These are phyloP conservation scores for Colletes collaris DNA, from an alignment of 2,888 invertebrate species.

Conservation along the genomic window DNA sequence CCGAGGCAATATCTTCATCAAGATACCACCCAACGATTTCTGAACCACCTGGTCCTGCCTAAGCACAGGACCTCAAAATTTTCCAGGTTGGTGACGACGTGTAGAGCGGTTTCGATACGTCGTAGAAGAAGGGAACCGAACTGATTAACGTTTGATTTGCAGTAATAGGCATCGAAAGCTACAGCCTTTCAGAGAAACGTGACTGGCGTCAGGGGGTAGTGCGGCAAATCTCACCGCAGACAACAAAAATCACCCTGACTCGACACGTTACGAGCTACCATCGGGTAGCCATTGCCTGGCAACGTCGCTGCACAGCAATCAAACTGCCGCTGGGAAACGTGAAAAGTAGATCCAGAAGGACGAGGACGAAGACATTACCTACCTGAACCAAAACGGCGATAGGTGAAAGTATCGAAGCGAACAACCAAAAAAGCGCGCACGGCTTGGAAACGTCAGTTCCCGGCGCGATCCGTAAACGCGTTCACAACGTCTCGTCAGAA, in stretches of 20 bases:
- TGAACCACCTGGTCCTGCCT: slow-evolving; percentile 81
- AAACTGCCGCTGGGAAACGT: slow-evolving; percentile 78
- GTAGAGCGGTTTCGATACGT: neutral
- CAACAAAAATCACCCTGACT: slow-evolving; percentile 80
- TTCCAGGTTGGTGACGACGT: slow-evolving; percentile 85
- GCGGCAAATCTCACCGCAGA: slow-evolving; percentile 80
- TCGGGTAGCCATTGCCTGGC: slow-evolving; percentile 75
- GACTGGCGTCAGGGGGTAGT: slow-evolving; percentile 86
- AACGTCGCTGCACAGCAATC: slow-evolving; percentile 74
- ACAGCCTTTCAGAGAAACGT: slow-evolving; percentile 98
- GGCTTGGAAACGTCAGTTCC: slow-evolving; percentile 24
- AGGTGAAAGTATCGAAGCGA: slow-evolving; percentile 12
- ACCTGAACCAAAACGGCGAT: slow-evolving; percentile 70
- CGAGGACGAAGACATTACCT: slow-evolving; percentile 79
- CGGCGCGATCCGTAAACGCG: slow-evolving; percentile 37
- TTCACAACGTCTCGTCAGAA: slow-evolving; percentile 68
- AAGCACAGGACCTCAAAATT: slow-evolving; percentile 94
- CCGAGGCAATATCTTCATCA: slow-evolving; percentile 81
- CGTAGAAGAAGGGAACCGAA: neutral
- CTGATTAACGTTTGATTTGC: slow-evolving; percentile 5
- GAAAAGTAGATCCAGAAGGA: slow-evolving; percentile 74
- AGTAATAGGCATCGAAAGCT: slow-evolving; percentile 98
- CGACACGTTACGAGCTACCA: slow-evolving; percentile 79
- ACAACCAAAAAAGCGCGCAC: slow-evolving; percentile 17
- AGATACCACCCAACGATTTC: slow-evolving; percentile 81